These are phyloP conservation scores for Calameuta filiformis DNA, from an alignment of 2,888 invertebrate species.

Conservation along the genomic window DNA sequence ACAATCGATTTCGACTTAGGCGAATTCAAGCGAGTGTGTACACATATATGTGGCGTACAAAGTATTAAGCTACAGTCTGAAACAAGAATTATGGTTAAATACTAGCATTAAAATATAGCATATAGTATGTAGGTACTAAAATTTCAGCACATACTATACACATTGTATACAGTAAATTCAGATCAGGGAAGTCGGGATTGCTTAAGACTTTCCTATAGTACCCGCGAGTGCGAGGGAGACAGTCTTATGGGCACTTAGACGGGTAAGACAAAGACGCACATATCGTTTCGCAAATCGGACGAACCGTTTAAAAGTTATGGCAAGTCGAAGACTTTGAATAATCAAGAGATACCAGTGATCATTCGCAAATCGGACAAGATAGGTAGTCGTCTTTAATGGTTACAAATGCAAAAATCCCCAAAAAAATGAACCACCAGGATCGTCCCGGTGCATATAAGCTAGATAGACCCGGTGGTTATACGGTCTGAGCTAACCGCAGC, in stretches of 20 bases:
- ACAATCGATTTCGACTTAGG: background rate
- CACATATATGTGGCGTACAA: no score
- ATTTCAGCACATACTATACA: background rate
- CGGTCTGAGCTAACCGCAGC: background rate
- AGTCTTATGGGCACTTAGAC: no score
- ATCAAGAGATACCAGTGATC: no score
- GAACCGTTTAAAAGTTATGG: no score
- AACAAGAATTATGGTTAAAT: background rate
- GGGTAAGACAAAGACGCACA: no score
- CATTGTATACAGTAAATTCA: background rate
- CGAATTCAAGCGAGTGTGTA: background rate
- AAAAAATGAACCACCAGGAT: background rate
- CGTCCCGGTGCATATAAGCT: background rate
- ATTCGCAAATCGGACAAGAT: no score
- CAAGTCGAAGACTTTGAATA: no score
- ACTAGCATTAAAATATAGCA: no score
- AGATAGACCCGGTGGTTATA: background rate
- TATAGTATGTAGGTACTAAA: background rate
- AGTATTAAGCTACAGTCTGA: background rate
- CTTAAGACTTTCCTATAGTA: background rate
- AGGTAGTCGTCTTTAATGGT: background rate
- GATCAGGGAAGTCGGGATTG: background rate
- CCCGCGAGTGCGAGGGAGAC: background rate
- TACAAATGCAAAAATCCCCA: background rate
- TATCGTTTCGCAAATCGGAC: no score